A percentile compares a stretch with the other conserved stretches of the same genome.
Evolutionary conservation across 2,113 vertebrate genomes (phyloP).

Genomic region (Rhizomys pruinosus): DNA sequence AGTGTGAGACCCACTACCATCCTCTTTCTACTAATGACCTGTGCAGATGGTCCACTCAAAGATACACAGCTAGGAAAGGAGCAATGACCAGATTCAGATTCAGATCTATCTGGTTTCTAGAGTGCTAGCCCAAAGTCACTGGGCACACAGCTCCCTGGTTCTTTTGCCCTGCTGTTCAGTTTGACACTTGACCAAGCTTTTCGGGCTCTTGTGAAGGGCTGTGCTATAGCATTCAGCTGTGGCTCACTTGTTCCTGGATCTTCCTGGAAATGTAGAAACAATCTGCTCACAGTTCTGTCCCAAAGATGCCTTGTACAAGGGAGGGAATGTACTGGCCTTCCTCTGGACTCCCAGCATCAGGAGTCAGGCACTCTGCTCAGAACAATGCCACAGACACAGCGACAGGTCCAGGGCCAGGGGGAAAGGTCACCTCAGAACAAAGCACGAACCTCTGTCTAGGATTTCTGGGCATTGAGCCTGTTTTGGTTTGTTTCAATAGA

Average conservation of each 20-base stretch:
- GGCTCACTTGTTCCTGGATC: not conserved
- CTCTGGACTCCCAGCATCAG: no score
- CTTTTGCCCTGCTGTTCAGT: not conserved
- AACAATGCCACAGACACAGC: not conserved
- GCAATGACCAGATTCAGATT: not conserved
- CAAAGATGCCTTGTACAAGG: no score
- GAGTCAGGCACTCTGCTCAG: no score
- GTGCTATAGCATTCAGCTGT: not conserved
- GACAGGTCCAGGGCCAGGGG: not conserved
- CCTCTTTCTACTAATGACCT: not conserved
- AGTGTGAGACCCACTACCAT: not conserved
- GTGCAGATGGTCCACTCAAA: not conserved
- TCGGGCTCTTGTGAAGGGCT: not conserved
- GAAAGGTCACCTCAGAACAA: not conserved
- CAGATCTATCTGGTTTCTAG: not conserved
- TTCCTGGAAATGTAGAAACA: not conserved
- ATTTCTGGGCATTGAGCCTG: not conserved
- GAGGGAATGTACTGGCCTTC: no score
- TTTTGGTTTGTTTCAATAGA: conserved; percentile 15
- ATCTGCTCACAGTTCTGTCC: not conserved
- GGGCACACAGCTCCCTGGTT: not conserved
- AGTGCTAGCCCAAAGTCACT: not conserved
- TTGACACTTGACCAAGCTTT: not conserved
- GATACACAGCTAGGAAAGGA: not conserved
- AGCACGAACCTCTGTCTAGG: not conserved